Evolutionary conservation across 2,888 invertebrate species (phyloP).

Genomic region (Dilophus febrilis): DNA sequence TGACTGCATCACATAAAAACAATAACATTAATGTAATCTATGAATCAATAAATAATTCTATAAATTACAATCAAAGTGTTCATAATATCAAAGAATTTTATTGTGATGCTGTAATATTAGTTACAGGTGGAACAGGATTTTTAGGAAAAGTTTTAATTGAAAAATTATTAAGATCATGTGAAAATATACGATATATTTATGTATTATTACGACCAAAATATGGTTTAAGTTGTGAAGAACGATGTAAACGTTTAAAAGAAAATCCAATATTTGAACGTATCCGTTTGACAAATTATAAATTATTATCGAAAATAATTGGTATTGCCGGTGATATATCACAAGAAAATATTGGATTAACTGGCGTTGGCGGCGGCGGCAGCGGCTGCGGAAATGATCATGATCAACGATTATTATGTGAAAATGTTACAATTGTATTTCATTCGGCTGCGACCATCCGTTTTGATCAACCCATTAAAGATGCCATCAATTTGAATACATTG

Average conservation of each 20-base stretch:
- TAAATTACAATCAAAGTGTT: neutral
- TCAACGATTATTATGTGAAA: slow-evolving; percentile 38
- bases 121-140: slow-evolving; percentile 63
- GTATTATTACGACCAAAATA: slow-evolving; percentile 61
- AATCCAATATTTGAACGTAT: slow-evolving; percentile 53
- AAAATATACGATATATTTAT: slow-evolving; percentile 58
- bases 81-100: slow-evolving; percentile 4
- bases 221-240: slow-evolving; percentile 48
- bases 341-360: slow-evolving; percentile 50
- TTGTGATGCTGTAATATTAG: slow-evolving; percentile 2
- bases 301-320: slow-evolving; percentile 47
- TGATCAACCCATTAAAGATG: slow-evolving; percentile 75
- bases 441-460: slow-evolving; percentile 93
- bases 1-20: no score
- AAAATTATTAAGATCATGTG: slow-evolving; percentile 75
- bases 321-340: slow-evolving; percentile 61
- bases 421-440: slow-evolving; percentile 79
- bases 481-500: slow-evolving; percentile 75
- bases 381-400: slow-evolving; percentile 32
- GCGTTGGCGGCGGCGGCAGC: no score
- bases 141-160: slow-evolving; percentile 86
- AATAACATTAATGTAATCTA: no score
- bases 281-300: slow-evolving; percentile 41
- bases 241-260: slow-evolving; percentile 55
- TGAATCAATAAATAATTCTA: no score